Percentiles rank a stretch among this genome's conserved stretches.
Evolutionary conservation across 2,113 vertebrate species (phyloP).

Genomic region (Nothoprocta pentlandii): DNA sequence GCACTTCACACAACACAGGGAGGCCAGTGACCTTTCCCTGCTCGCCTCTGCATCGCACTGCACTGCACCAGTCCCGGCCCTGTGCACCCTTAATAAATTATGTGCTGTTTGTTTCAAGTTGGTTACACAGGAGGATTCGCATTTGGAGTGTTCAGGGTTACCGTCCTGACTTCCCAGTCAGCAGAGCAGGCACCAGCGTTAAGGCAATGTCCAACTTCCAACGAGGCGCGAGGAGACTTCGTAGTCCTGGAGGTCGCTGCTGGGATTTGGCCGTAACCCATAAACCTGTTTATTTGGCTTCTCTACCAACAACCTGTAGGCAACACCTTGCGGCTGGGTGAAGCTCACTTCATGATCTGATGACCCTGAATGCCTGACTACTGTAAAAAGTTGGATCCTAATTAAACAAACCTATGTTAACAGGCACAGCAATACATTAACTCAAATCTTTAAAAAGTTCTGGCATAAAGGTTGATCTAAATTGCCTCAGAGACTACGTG

Average conservation of each 20-base stretch:
- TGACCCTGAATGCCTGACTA: background rate
- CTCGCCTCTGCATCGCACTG: background rate
- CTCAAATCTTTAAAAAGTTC: background rate
- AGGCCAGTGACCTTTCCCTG: background rate
- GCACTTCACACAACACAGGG: background rate
- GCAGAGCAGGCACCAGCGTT: background rate
- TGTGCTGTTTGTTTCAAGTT: background rate
- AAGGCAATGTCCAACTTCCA: background rate
- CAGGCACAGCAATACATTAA: background rate
- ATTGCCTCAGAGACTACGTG: background rate
- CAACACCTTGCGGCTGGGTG: background rate
- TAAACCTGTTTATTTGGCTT: background rate
- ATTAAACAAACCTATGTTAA: background rate
- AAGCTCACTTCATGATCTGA: too few species aligned
- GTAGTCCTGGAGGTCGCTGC: background rate
- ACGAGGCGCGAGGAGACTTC: background rate
- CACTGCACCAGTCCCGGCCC: background rate
- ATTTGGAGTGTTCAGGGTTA: background rate
- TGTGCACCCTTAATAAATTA: background rate
- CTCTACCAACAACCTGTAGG: background rate
- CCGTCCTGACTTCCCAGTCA: background rate
- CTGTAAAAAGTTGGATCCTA: background rate
- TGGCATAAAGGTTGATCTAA: background rate
- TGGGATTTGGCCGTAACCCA: background rate
- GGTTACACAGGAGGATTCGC: background rate